Evolutionary conservation across 1,140 invertebrate genomes (phyloP).

Genomic region (Eupristina koningsbergeri): DNA sequence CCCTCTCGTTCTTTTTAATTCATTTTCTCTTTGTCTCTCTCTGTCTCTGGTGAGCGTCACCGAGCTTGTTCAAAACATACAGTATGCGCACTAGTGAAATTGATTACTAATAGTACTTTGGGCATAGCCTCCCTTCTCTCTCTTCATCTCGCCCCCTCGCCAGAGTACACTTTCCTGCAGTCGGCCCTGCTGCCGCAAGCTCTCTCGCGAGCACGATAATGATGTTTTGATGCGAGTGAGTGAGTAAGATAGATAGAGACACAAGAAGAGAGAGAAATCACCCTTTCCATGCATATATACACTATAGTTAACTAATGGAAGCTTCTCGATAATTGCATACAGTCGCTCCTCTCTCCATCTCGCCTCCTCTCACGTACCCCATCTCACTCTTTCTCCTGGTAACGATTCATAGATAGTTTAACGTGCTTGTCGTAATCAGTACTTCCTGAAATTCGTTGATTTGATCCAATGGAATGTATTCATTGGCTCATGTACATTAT

Average conservation of each 20-base stretch:
- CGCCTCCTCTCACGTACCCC: too few species aligned
- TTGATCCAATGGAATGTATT: conserved; percentile 4
- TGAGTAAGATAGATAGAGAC: not conserved
- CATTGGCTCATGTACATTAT: too few species aligned
- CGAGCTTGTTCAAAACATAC: conserved; percentile 55
- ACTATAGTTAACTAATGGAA: conserved; percentile 74
- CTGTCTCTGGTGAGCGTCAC: conserved; percentile 57
- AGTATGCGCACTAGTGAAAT: conserved; percentile 64
- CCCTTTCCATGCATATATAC: conserved; percentile 64
- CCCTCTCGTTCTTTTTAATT: not conserved
- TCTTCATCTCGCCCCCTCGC: conserved; percentile 27
- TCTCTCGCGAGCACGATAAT: conserved; percentile 65
- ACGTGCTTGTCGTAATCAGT: not conserved
- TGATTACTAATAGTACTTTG: conserved; percentile 71
- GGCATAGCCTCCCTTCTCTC: conserved; percentile 33
- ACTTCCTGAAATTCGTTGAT: not conserved
- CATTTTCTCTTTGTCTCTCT: not conserved
- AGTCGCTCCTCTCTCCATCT: not conserved
- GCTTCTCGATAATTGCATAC: conserved; percentile 73
- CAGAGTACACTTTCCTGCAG: conserved; percentile 44
- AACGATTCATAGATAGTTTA: not conserved
- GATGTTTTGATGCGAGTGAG: conserved; percentile 72
- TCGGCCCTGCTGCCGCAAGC: conserved; percentile 51
- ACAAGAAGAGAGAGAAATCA: conserved; percentile 11
- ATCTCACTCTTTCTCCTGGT: not conserved